Evolutionary conservation across 2,113 vertebrate genomes (phyloP).

Genomic region (Bucco capensis): DNA sequence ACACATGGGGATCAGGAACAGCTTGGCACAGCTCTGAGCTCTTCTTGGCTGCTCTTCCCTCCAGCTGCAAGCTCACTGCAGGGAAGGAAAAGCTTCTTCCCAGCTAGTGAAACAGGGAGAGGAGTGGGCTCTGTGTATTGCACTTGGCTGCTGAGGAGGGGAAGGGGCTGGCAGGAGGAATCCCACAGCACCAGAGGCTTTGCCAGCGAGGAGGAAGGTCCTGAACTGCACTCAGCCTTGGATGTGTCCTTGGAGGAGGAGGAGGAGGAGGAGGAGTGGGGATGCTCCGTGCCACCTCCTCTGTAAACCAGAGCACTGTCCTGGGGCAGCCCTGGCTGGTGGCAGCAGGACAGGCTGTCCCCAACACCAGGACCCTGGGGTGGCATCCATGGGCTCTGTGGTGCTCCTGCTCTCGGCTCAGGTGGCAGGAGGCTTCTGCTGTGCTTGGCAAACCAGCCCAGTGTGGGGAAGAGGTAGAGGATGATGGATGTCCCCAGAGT

Average conservation of each 20-base stretch:
- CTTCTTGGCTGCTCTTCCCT: background rate
- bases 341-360: background rate
- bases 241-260: background rate
- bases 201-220: background rate
- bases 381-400: background rate
- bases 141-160: background rate
- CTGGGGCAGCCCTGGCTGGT: background rate
- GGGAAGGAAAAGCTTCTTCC: background rate
- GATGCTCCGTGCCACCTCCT: background rate
- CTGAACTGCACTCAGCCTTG: background rate
- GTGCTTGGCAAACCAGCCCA: rapidly evolving
- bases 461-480: background rate
- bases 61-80: background rate
- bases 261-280: background rate
- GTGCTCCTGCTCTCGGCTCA: slow-evolving; percentile 60
- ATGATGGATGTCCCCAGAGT: background rate
- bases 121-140: background rate
- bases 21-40: background rate
- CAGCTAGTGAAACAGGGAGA: rapidly evolving
- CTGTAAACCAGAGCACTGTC: background rate
- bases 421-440: slow-evolving; percentile 3
- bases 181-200: background rate
- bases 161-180: background rate
- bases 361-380: rapidly evolving
- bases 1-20: rapidly evolving